phyloP scores from a whole-genome alignment of 2,113 vertebrate genomes.

The Hoplias malabaricus region DNA sequence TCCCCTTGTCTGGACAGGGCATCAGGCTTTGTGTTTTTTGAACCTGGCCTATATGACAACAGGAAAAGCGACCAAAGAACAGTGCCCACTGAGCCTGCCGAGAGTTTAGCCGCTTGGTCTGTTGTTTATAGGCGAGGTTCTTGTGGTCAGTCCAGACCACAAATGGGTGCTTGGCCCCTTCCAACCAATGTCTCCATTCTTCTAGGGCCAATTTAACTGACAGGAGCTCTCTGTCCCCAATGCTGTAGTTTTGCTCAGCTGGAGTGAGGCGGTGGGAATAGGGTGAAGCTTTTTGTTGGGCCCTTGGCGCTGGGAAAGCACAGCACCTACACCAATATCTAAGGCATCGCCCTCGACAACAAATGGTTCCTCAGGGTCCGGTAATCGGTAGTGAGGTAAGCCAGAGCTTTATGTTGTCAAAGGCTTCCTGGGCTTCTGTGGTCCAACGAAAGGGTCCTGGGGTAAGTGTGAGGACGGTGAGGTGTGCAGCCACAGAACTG shows the following conservation, averaged over 20 bases:
- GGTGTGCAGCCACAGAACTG: no score
- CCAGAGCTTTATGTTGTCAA: neutral
- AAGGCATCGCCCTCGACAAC: neutral
- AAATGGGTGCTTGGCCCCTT: neutral
- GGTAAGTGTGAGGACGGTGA: neutral
- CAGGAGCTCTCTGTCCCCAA: neutral
- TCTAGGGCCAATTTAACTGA: neutral
- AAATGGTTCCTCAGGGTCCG: neutral
- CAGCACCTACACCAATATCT: neutral
- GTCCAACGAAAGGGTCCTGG: neutral
- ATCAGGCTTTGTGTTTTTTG: neutral
- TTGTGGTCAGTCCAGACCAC: neutral
- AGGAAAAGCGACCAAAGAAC: neutral
- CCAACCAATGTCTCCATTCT: neutral
- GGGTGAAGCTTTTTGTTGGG: neutral
- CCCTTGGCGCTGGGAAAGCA: neutral
- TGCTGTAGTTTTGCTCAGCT: neutral
- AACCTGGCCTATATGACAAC: neutral
- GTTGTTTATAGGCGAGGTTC: neutral
- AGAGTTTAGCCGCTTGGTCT: neutral
- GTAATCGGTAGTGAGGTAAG: neutral
- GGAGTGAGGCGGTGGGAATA: neutral
- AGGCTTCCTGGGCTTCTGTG: neutral
- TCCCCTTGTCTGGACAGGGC: neutral
- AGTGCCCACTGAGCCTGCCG: neutral